Base-by-base conservation (phyloP, 2,113 vertebrate genomes). In the Podilymbus podiceps region DNA sequence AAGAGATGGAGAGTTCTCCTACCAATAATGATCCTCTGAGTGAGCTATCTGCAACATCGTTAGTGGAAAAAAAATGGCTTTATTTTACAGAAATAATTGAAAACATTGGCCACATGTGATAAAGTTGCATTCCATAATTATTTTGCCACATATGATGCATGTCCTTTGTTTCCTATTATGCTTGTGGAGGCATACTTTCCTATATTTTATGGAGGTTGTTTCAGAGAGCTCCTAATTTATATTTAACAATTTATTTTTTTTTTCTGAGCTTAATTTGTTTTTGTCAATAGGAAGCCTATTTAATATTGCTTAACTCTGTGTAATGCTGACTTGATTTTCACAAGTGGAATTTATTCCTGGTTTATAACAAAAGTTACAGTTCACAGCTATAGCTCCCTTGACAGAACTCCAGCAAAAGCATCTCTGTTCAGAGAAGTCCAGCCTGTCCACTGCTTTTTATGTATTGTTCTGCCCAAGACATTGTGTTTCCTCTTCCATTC, bases 71-170 rank as follows among this genome's bases (percentile, higher is more conserved):
- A 96, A 93, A 91, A 96, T 95, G 53, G 13, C 42, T 85, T 95
- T 96, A 85, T 94, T 95, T 96, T 91, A 88, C 91, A 94, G 75
- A 93, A 95, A 95, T 96, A 97, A 96, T 96, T 96, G 94, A 89
- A 94, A 96, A 85, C 91, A 94, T 95, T 96, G 93, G 74, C 85
- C 81, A 94, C 71, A 49, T 94, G 56, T 91, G 95, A 96, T 96
- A 94, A 89, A 96, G 82, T 85, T 93, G 47, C 67, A 88, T 88
- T 91, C 91, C 82, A 85, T 96, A 96, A 97, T 96, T 96, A 96
- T 96, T 97, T 96, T 97, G 91, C 91, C 69, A 85, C 10, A 2
- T 88, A 79, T 97, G 89, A 94, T 96, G 13, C 79, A 95, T 89
- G 38, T 68, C 78, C 31, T 91, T 96, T 93, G 63, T 94, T 90